Evolutionary conservation across 2,888 invertebrate genomes (phyloP).

Genomic region (Phragmatobia fuliginosa): DNA sequence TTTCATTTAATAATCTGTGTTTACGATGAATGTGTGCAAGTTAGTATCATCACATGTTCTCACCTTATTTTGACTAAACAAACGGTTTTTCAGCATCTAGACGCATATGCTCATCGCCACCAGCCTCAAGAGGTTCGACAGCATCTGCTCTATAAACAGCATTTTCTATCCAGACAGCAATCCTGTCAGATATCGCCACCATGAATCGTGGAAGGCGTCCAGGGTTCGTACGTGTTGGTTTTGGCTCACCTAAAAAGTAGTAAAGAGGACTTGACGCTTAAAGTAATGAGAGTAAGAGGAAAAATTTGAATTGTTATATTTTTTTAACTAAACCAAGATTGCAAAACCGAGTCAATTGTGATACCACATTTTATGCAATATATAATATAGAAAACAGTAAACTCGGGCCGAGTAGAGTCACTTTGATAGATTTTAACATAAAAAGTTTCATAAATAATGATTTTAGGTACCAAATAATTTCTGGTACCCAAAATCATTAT

Average conservation of each 20-base stretch:
- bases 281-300: neutral
- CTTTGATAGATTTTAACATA: too few relatives aligned
- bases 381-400: too few relatives aligned
- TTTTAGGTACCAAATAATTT: too few relatives aligned
- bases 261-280: neutral
- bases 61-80: slow-evolving; percentile 14
- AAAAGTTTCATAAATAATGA: too few relatives aligned
- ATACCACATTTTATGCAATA: too few relatives aligned
- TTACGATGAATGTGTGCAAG: too few relatives aligned
- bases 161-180: slow-evolving; percentile 84
- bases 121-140: slow-evolving; percentile 62
- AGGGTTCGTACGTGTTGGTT: slow-evolving; percentile 77
- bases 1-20: too few relatives aligned
- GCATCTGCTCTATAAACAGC: slow-evolving; percentile 81
- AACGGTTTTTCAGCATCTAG: slow-evolving; percentile 72
- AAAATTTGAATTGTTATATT: too few relatives aligned
- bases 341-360: too few relatives aligned
- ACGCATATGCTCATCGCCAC: slow-evolving; percentile 71
- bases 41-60: neutral
- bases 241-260: slow-evolving; percentile 70
- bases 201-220: slow-evolving; percentile 81
- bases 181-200: slow-evolving; percentile 84
- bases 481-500: too few relatives aligned
- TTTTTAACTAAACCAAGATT: too few relatives aligned
- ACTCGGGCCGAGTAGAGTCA: too few relatives aligned